A percentile compares a stretch with the other conserved stretches of the same genome.
Evolutionary conservation across 2,113 vertebrate genomes (phyloP).

Genomic region (Nasalis larvatus): DNA sequence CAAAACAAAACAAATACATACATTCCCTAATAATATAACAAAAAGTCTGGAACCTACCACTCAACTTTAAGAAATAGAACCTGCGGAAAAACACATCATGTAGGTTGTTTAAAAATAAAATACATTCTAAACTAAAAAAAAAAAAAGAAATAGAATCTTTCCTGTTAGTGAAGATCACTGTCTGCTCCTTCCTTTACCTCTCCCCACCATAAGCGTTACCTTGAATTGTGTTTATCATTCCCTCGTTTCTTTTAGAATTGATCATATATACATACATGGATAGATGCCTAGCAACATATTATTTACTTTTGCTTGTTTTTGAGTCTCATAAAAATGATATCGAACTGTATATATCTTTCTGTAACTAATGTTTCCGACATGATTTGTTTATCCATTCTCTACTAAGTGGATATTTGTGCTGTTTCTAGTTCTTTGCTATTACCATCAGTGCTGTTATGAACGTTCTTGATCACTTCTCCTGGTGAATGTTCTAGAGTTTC

Average conservation of each 20-base stretch:
- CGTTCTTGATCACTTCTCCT: neutral
- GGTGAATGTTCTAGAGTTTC: neutral
- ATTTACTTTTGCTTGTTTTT: neutral
- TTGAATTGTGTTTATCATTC: neutral
- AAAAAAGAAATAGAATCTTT: neutral
- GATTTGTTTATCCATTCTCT: neutral
- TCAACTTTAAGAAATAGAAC: neutral
- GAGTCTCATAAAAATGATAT: slow-evolving; percentile 31
- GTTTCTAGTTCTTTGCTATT: neutral
- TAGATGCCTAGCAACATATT: neutral
- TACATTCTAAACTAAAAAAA: too few species aligned
- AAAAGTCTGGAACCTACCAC: neutral
- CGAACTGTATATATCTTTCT: neutral
- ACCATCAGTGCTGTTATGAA: neutral
- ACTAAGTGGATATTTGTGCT: neutral
- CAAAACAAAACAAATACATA: neutral
- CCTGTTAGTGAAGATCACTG: neutral
- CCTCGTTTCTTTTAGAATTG: slow-evolving; percentile 5
- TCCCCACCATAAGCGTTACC: neutral
- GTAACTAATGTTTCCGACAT: neutral
- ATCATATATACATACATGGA: neutral
- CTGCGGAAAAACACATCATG: too few species aligned
- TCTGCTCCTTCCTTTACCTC: neutral
- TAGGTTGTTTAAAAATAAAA: too few species aligned
- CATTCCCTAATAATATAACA: neutral